A percentile compares a stretch with the other conserved stretches of the same genome.
Evolutionary conservation across 2,797 vertebrate genomes (phyloP).

Genomic region (Paratrypauchen microcephalus): DNA sequence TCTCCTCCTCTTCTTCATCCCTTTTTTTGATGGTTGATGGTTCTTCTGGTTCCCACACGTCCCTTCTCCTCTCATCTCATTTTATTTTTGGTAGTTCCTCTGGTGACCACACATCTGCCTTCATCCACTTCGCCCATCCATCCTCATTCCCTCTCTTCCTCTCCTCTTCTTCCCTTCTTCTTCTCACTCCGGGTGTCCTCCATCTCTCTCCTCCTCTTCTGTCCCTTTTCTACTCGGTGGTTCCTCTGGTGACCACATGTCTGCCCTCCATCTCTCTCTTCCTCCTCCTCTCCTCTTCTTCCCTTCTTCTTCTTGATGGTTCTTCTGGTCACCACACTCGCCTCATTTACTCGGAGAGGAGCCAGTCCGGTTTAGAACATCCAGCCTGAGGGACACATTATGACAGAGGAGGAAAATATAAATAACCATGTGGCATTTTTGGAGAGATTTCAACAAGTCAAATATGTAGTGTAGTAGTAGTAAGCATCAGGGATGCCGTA

Average conservation of each 20-base stretch:
- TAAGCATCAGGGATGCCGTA: too few relatives aligned
- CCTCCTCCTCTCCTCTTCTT: slow-evolving; percentile 57
- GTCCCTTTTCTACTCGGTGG: too few relatives aligned
- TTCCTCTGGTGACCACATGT: slow-evolving; percentile 33
- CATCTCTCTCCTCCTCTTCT: slow-evolving; percentile 41
- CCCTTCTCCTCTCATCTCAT: slow-evolving; percentile 33
- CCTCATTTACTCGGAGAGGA: slow-evolving; percentile 62
- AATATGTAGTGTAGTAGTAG: too few relatives aligned
- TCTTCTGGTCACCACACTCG: slow-evolving; percentile 25
- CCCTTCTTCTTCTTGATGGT: neutral
- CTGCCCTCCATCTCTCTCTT: slow-evolving; percentile 55
- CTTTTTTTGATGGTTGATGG: too few relatives aligned
- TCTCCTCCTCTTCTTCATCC: neutral
- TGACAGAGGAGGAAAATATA: too few relatives aligned
- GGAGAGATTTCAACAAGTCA: neutral
- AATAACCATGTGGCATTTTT: neutral
- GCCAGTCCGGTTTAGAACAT: neutral
- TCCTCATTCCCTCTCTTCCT: slow-evolving; percentile 46
- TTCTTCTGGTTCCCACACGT: slow-evolving; percentile 26
- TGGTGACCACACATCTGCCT: slow-evolving; percentile 44
- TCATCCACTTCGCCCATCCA: too few relatives aligned
- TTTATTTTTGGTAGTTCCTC: neutral
- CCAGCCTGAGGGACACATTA: neutral
- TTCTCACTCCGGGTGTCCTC: slow-evolving; percentile 39
- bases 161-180: slow-evolving; percentile 45